phyloP scores from a whole-genome alignment of 2,888 invertebrate genomes.

The Antheraea yamamai region DNA sequence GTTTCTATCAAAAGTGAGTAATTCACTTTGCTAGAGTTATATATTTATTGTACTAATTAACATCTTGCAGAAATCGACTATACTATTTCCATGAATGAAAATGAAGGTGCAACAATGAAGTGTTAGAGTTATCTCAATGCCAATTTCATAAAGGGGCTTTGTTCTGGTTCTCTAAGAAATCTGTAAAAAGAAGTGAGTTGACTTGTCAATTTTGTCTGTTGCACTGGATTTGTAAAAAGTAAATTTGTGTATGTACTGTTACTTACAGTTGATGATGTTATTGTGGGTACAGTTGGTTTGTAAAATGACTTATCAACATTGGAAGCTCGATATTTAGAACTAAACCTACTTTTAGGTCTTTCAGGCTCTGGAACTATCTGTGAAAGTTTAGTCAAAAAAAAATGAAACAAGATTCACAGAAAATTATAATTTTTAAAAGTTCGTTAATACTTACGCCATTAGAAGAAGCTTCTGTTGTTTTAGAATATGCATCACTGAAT shows the following conservation, averaged over 20 bases:
- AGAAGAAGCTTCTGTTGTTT: constrained; percentile 67
- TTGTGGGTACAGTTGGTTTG: constrained; percentile 84
- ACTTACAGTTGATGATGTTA: constrained; percentile 81
- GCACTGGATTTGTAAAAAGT: constrained; percentile 31
- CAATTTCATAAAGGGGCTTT: constrained; percentile 80
- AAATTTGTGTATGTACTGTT: constrained; percentile 37
- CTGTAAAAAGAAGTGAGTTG: constrained; percentile 22
- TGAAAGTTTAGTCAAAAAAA: constrained; percentile 42
- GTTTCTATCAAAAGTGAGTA: neutral
- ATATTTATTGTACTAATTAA: neutral
- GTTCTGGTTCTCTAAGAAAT: constrained; percentile 36
- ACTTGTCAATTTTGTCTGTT: constrained; percentile 28
- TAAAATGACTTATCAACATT: constrained; percentile 82
- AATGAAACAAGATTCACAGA: constrained; percentile 21
- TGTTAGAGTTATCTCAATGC: constrained; percentile 47
- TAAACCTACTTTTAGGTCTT: constrained; percentile 80
- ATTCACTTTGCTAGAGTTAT: constrained; percentile 6
- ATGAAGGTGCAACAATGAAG: constrained; percentile 36
- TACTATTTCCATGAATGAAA: constrained; percentile 28
- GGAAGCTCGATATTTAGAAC: constrained; percentile 82
- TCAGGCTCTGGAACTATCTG: constrained; percentile 73
- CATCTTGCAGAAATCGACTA: constrained; percentile 26
- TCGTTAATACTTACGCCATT: constrained; percentile 66
- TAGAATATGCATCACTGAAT: constrained; percentile 64
- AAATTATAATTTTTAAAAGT: constrained; percentile 8